Evolutionary conservation across 37 sponge, comb jelly and placozoan species (phyloP).

Genomic region (Chondrilla cf. caribensis): DNA sequence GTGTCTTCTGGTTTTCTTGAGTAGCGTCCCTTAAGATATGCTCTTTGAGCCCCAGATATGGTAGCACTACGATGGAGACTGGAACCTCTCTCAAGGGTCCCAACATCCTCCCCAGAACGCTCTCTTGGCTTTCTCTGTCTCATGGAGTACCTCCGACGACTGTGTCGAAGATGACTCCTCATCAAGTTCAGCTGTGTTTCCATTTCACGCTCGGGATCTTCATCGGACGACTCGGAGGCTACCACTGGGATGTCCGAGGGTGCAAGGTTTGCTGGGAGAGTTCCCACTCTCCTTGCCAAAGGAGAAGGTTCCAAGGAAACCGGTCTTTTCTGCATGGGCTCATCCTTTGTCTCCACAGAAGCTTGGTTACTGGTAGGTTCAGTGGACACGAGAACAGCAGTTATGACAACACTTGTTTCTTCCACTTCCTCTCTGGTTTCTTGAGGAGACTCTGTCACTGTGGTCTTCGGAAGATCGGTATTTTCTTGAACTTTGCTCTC

Average conservation of each 20-base stretch:
- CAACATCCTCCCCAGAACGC: neutral
- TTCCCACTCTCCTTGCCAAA: no score
- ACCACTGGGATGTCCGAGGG: neutral
- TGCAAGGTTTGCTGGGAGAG: neutral
- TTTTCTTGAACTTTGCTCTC: no score
- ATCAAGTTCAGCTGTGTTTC: constrained; percentile 60
- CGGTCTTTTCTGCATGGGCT: no score
- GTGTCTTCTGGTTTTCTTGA: neutral
- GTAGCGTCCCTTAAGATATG: constrained; percentile 3
- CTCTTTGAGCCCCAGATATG: constrained; percentile 8
- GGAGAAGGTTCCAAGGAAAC: no score
- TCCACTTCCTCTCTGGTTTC: no score
- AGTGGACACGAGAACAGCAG: no score
- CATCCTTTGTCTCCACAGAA: no score
- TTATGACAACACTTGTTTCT: no score
- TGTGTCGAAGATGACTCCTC: constrained; percentile 65
- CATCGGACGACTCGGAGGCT: neutral
- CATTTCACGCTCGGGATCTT: constrained; percentile 28
- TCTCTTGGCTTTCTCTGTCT: constrained; percentile 19
- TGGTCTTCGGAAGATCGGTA: no score
- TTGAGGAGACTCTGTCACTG: no score
- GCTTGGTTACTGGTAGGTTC: no score
- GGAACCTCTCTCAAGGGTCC: neutral
- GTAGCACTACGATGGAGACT: neutral
- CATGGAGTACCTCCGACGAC: constrained; percentile 59